Evolutionary conservation across 2,797 vertebrate genomes (phyloP).

Genomic region (Dallia pectoralis): DNA sequence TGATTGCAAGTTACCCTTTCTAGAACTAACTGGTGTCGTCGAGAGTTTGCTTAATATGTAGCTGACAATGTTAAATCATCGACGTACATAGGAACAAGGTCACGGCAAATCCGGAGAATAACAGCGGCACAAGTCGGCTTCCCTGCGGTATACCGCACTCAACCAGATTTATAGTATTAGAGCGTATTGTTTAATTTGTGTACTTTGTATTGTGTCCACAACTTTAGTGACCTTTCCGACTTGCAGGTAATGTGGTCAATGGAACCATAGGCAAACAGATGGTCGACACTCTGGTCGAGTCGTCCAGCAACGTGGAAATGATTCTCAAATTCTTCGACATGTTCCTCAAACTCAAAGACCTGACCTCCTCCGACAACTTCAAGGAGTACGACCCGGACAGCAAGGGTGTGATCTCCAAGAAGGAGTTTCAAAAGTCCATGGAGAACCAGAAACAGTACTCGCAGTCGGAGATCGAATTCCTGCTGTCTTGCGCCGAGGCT

Average conservation of each 20-base stretch:
- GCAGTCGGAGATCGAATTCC: conserved; percentile 95
- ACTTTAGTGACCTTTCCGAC: background rate
- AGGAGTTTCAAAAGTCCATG: conserved; percentile 99
- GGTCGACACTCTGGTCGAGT: conserved; percentile 98
- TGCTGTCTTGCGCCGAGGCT: conserved; percentile 93
- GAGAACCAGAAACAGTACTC: conserved; percentile 98
- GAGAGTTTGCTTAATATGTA: too few relatives aligned
- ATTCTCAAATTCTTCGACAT: conserved; percentile 99
- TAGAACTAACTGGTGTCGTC: too few relatives aligned
- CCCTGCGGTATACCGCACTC: too few relatives aligned
- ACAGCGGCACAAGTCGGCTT: too few relatives aligned
- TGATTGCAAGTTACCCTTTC: too few relatives aligned
- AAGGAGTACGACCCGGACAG: conserved; percentile 91
- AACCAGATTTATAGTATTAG: too few relatives aligned
- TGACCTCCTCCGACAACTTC: conserved; percentile 94
- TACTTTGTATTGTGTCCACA: background rate
- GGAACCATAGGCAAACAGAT: conserved; percentile 99
- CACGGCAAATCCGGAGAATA: too few relatives aligned
- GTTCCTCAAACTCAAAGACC: conserved; percentile 98
- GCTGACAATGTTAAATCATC: too few relatives aligned
- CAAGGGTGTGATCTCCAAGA: conserved; percentile 96
- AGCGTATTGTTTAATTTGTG: background rate
- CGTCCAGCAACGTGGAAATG: conserved; percentile 98
- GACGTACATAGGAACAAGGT: too few relatives aligned
- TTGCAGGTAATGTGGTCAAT: conserved; percentile 94